Evolutionary conservation across 1,140 invertebrate species (phyloP).

Genomic region (Goniozus legneri): DNA sequence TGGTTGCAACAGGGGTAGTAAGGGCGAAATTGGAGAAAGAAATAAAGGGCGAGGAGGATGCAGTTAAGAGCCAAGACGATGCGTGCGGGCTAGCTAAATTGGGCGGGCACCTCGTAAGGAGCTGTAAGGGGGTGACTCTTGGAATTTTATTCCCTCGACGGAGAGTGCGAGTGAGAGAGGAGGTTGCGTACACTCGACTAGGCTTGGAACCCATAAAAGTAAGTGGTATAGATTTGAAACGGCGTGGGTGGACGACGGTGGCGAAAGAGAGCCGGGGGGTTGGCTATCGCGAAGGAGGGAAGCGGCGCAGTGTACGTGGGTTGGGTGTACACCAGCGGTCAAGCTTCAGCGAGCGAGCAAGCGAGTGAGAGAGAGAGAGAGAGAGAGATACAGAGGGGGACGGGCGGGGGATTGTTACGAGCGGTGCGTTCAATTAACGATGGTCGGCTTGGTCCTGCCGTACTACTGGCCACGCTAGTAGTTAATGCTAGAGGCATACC

Average conservation of each 20-base stretch:
- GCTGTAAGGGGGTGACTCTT: slow-evolving; percentile 8
- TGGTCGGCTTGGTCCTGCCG: slow-evolving; percentile 36
- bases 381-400: slow-evolving; percentile 4
- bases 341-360: slow-evolving; percentile 1
- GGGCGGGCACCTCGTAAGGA: slow-evolving; percentile 1
- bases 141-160: slow-evolving; percentile 29
- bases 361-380: not conserved
- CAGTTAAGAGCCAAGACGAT: slow-evolving; percentile 21
- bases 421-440: slow-evolving; percentile 55
- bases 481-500: slow-evolving; percentile 50
- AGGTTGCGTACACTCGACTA: slow-evolving; percentile 30
- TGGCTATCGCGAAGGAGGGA: slow-evolving; percentile 2
- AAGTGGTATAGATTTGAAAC: slow-evolving; percentile 47
- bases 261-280: slow-evolving; percentile 7
- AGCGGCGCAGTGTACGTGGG: not conserved
- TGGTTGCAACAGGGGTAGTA: slow-evolving; percentile 1
- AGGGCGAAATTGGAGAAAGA: too few relatives aligned
- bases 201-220: slow-evolving; percentile 42
- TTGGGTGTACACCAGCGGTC: not conserved
- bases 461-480: slow-evolving; percentile 38
- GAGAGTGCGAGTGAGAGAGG: too few relatives aligned
- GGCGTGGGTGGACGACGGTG: slow-evolving; percentile 9
- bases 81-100: slow-evolving; percentile 21
- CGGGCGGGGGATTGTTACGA: slow-evolving; percentile 35
- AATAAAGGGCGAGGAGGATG: slow-evolving; percentile 5